phyloP scores from a whole-genome alignment of 2,888 invertebrate genomes.

The Nephrotoma guestfalica region DNA sequence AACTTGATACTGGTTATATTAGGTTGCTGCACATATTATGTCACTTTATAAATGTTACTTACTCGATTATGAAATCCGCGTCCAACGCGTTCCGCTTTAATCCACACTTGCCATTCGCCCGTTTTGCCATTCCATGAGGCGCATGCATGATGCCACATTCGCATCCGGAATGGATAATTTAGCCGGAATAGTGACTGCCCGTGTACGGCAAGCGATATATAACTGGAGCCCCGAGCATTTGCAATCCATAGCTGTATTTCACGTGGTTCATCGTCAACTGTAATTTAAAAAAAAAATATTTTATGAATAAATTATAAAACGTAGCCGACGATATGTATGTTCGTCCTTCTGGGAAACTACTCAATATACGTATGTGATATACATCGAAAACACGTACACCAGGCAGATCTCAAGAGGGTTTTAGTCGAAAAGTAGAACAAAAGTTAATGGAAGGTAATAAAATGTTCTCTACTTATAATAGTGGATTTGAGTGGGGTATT shows the following conservation, averaged over 20 bases:
- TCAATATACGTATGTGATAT: background rate
- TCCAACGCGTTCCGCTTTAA: slow-evolving; percentile 71
- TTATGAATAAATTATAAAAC: background rate
- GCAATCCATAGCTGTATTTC: slow-evolving; percentile 67
- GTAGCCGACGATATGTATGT: background rate
- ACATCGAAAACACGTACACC: background rate
- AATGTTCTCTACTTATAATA: background rate
- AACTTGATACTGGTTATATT: background rate
- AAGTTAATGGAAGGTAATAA: background rate
- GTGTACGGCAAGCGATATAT: slow-evolving; percentile 65
- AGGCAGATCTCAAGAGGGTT: background rate
- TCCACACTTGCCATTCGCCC: slow-evolving; percentile 83
- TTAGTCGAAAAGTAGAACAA: background rate
- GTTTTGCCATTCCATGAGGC: slow-evolving; percentile 81
- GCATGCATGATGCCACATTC: slow-evolving; percentile 74
- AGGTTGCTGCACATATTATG: background rate
- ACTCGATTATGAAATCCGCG: slow-evolving; percentile 78
- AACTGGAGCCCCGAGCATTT: slow-evolving; percentile 65
- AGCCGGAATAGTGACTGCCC: slow-evolving; percentile 68
- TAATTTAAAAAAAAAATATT: slow-evolving; percentile 17
- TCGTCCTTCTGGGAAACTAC: background rate
- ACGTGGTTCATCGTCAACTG: slow-evolving; percentile 57
- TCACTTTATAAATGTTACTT: slow-evolving; percentile 27
- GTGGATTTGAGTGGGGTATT: background rate
- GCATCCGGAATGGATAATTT: slow-evolving; percentile 51